Evolutionary conservation across 2,888 invertebrate species (phyloP).

Genomic region (Chrysotoxum bicinctum): DNA sequence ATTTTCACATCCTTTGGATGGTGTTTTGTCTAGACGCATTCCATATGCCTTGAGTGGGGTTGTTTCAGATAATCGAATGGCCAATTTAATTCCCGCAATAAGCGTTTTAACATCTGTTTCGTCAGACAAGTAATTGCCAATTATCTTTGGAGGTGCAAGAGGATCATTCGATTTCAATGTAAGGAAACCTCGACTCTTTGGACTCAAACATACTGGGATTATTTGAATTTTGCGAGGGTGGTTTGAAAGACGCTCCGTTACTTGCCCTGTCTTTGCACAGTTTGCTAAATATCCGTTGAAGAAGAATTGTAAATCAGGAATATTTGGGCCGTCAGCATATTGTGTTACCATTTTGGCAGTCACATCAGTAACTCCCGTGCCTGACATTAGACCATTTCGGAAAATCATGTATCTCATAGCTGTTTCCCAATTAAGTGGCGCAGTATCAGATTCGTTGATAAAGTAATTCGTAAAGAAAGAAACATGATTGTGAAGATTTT

Average conservation of each 20-base stretch:
- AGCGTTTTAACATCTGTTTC: slow-evolving; percentile 88
- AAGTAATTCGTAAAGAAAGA: slow-evolving; percentile 90
- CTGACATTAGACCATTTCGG: slow-evolving; percentile 94
- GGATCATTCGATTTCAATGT: slow-evolving; percentile 90
- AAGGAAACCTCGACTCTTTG: slow-evolving; percentile 91
- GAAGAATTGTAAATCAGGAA: slow-evolving; percentile 93
- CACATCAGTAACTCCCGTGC: slow-evolving; percentile 93
- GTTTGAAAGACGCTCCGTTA: slow-evolving; percentile 89
- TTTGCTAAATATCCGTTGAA: slow-evolving; percentile 94
- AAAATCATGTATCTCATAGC: slow-evolving; percentile 95
- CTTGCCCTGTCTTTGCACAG: slow-evolving; percentile 93
- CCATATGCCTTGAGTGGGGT: slow-evolving; percentile 86
- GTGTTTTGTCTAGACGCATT: slow-evolving; percentile 88
- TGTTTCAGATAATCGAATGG: slow-evolving; percentile 87
- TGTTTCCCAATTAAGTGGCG: slow-evolving; percentile 94
- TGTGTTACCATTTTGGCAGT: slow-evolving; percentile 92
- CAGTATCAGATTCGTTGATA: slow-evolving; percentile 91
- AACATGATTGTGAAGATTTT: slow-evolving; percentile 93
- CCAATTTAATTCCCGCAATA: slow-evolving; percentile 92
- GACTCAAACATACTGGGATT: slow-evolving; percentile 91
- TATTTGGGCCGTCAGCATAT: slow-evolving; percentile 87
- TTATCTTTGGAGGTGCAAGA: slow-evolving; percentile 90
- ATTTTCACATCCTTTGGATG: slow-evolving; percentile 88
- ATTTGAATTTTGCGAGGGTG: slow-evolving; percentile 87
- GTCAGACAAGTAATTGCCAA: slow-evolving; percentile 87